Conservation (phyloP, 2,113 vertebrate genomes). For the Saguinus midas region DNA sequence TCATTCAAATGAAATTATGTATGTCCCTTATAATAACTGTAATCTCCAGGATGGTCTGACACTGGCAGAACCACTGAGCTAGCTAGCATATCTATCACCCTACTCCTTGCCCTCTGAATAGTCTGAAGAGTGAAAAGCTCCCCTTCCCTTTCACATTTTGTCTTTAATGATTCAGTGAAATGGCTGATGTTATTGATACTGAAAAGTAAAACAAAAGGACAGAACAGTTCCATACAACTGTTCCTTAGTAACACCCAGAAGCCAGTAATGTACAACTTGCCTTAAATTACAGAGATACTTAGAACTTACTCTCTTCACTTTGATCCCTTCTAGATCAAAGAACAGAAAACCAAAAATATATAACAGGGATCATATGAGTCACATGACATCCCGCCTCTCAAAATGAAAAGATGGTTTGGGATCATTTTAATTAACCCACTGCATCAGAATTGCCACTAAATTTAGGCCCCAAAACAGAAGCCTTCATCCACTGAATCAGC, state of each 20-base stretch:
- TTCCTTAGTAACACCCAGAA: conserved; percentile 8
- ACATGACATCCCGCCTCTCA: not conserved
- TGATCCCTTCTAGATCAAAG: not conserved
- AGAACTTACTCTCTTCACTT: not conserved
- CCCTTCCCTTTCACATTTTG: conserved; percentile 30
- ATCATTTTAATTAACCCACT: not conserved
- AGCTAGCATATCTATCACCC: not conserved
- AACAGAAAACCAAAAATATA: conserved; percentile 2
- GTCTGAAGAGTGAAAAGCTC: not conserved
- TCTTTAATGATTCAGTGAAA: conserved; percentile 50
- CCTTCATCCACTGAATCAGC: not conserved
- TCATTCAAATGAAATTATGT: not conserved
- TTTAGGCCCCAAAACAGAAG: not conserved
- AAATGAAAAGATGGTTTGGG: not conserved
- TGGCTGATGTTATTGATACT: conserved; percentile 22
- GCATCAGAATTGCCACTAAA: not conserved
- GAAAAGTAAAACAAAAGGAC: conserved; percentile 36
- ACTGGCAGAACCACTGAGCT: not conserved
- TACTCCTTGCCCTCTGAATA: not conserved
- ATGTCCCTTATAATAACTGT: not conserved
- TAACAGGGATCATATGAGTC: not conserved
- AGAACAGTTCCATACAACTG: not conserved
- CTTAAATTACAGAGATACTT: conserved; percentile 5
- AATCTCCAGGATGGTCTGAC: not conserved
- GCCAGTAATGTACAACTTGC: not conserved